Evolutionary conservation across 2,888 invertebrate species (phyloP).

Genomic region (Mechanitis messenoides): DNA sequence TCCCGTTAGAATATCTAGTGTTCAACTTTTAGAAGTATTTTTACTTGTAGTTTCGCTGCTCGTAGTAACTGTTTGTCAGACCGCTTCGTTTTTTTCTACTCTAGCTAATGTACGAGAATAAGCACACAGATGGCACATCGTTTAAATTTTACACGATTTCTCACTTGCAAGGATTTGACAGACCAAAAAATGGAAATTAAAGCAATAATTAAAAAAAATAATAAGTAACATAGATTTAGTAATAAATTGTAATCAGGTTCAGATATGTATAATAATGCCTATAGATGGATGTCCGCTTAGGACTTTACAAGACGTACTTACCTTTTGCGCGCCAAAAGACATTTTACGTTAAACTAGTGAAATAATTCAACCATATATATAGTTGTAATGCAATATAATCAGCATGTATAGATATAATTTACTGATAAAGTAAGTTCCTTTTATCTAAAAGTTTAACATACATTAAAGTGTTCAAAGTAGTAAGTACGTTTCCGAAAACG

Average conservation of each 20-base stretch:
- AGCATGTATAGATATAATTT: conserved; percentile 24
- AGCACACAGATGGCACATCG: conserved; percentile 65
- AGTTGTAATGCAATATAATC: conserved; percentile 28
- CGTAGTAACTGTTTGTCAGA: conserved; percentile 57
- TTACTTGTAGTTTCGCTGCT: conserved; percentile 65
- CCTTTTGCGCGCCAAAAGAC: conserved; percentile 67
- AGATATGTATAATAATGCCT: conserved; percentile 35
- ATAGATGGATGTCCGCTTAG: conserved; percentile 22
- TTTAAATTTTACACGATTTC: conserved; percentile 58
- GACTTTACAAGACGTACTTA: conserved; percentile 38
- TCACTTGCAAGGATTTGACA: conserved; percentile 66
- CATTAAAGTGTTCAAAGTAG: conserved; percentile 25
- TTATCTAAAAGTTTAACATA: conserved; percentile 14
- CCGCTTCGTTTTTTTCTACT: conserved; percentile 57
- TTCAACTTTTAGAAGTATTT: conserved; percentile 57
- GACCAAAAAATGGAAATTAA: conserved; percentile 56
- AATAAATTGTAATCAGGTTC: conserved; percentile 38
- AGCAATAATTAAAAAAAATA: conserved; percentile 60
- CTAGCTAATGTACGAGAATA: conserved; percentile 53
- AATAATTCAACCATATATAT: conserved; percentile 29
- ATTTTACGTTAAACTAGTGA: conserved; percentile 41
- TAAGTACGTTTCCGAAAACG: conserved; percentile 27
- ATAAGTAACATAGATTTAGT: conserved; percentile 52
- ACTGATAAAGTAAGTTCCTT: conserved; percentile 26
- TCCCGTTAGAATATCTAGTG: conserved; percentile 58